Conservation (phyloP, 1,140 invertebrate genomes). For the Chrysomallon squamiferum region DNA sequence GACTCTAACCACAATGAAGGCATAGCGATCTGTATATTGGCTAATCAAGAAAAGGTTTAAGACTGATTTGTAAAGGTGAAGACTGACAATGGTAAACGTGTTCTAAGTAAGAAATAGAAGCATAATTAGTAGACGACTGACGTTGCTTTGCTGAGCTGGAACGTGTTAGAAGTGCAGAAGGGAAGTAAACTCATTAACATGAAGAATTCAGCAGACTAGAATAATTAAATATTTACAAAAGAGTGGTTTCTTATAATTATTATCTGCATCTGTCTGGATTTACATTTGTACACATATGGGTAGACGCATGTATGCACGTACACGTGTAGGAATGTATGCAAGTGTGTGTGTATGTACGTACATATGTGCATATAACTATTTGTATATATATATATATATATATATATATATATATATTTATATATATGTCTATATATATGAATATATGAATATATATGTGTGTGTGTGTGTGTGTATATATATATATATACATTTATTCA, state of each 20-base stretch:
- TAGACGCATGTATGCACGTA: background rate
- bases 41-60: no score
- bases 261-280: background rate
- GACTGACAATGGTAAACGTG: background rate
- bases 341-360: background rate
- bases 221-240: background rate
- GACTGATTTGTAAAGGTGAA: no score
- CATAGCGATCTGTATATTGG: no score
- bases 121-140: background rate
- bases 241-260: background rate
- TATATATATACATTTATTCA: slow-evolving; percentile 5
- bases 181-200: background rate
- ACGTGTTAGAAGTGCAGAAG: background rate
- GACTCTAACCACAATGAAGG: no score
- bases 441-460: slow-evolving; percentile 8
- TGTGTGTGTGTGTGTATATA: slow-evolving; percentile 8
- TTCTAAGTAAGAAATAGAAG: background rate
- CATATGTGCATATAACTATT: background rate
- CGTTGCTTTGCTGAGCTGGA: background rate
- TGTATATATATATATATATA: slow-evolving; percentile 2
- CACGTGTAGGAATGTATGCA: background rate
- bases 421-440: background rate
- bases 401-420: background rate
- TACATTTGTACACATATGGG: background rate
- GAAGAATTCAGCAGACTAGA: background rate